Conservation (phyloP, 2,888 invertebrate species). For the Stegana nigrithorax region DNA sequence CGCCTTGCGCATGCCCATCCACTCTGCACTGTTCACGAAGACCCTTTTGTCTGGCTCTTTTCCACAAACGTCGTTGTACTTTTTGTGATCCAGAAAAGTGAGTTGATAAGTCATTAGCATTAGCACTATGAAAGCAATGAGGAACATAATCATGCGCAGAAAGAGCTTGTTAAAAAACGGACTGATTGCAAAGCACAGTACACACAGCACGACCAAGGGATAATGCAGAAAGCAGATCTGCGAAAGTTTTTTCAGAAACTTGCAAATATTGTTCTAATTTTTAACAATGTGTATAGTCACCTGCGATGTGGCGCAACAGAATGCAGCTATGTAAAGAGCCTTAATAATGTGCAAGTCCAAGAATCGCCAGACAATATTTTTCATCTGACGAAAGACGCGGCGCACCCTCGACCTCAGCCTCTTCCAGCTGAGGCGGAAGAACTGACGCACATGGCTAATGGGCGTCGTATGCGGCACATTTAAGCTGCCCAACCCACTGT, state of each 20-base stretch:
- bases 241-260: not conserved
- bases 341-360: slow-evolving; percentile 94
- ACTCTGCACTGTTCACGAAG: too few relatives aligned
- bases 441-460: not conserved
- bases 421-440: slow-evolving; percentile 17
- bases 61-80: slow-evolving; percentile 83
- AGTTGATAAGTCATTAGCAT: slow-evolving; percentile 97
- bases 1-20: slow-evolving; percentile 85
- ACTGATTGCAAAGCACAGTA: slow-evolving; percentile 79
- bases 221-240: slow-evolving; percentile 89
- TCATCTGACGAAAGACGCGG: slow-evolving; percentile 44
- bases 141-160: slow-evolving; percentile 79
- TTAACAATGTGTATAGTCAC: slow-evolving; percentile 71
- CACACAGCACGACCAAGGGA: slow-evolving; percentile 79
- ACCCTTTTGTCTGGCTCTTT: too few relatives aligned
- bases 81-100: slow-evolving; percentile 80
- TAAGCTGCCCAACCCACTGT: too few relatives aligned
- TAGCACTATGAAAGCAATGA: slow-evolving; percentile 84
- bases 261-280: too few relatives aligned
- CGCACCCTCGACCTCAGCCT: slow-evolving; percentile 35
- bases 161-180: slow-evolving; percentile 78
- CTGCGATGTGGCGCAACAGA: slow-evolving; percentile 82
- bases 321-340: slow-evolving; percentile 83
- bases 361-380: slow-evolving; percentile 78
- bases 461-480: not conserved